Base-by-base conservation (phyloP, 1,140 invertebrate species). In the Phymorhynchus buccinoides region DNA sequence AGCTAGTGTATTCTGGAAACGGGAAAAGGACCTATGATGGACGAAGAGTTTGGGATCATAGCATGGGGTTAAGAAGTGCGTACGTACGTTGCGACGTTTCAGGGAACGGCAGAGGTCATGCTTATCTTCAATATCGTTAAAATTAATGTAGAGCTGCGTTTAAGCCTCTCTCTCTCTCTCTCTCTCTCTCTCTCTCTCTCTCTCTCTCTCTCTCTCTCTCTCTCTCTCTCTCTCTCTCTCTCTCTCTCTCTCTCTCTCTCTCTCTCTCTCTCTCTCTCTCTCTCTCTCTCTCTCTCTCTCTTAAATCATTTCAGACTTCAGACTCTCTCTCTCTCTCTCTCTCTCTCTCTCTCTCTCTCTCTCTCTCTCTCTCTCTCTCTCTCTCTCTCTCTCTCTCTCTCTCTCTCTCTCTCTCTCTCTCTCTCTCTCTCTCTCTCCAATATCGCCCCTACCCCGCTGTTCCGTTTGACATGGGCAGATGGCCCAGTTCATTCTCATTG, bases 161-260 rank as follows among this genome's bases (percentile, higher is more conserved):
- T 27, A 16, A 62, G 18, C 6, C 56, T 14, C 27, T 62, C 6
- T 14, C 56, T 22, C 16, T 62, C 56, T 22, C 56, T 27, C 56
- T 62, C 44, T 18, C 44, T 62, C 56, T 62, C 56, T 62, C 56
- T 22, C 6, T 62, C 56, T 62, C 56, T 62, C 56, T 62, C 56
- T 62, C 56, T 62, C 56, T 62, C 56, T 62, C 56, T 62, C 56
- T 62, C 56, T 62, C 56, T 62, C 56, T 62, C 56, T 62, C 56
- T 62, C 56, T 62, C 56, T 62, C 56, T 62, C 56, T 62, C 56
- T 48, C 56, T 62, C 56, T 62, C 56, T 62, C 56, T 62, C 56
- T 62, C 56, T 3, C 56, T 22, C n/a, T 27, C 16, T 27, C 16
- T 22, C 7, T 9, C 18, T 9, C 7, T 9, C 18, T 6, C 7